Conservation (phyloP, 2,888 invertebrate genomes). For the Panzeria rudis region DNA sequence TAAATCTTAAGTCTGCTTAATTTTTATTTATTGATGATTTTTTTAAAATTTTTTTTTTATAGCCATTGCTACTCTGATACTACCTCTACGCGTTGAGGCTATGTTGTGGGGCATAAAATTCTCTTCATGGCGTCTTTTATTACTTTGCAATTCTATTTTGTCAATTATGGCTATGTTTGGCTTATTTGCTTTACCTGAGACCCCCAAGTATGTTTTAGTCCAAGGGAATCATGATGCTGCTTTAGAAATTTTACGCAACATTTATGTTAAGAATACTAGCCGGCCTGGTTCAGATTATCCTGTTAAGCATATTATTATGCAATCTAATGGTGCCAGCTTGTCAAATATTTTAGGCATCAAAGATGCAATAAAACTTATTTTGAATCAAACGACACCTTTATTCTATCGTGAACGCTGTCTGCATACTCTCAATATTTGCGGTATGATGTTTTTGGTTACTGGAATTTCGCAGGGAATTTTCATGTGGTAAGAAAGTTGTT, state of each 20-base stretch:
- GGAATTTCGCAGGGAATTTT: constrained; percentile 81
- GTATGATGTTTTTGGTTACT: constrained; percentile 78
- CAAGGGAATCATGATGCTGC: constrained; percentile 86
- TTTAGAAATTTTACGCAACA: constrained; percentile 85
- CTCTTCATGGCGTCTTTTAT: constrained; percentile 90
- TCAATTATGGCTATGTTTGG: constrained; percentile 86
- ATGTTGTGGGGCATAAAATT: constrained; percentile 85
- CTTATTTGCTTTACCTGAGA: constrained; percentile 88
- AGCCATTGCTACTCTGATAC: constrained; percentile 88
- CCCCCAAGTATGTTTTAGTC: constrained; percentile 90
- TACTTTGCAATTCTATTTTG: constrained; percentile 87
- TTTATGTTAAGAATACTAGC: constrained; percentile 86
- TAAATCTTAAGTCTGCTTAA: not conserved
- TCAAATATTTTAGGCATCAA: constrained; percentile 76
- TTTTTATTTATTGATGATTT: not conserved
- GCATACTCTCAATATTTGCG: constrained; percentile 80
- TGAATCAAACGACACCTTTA: constrained; percentile 81
- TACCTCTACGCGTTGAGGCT: constrained; percentile 86
- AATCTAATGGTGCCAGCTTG: constrained; percentile 78
- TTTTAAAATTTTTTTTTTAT: constrained; percentile 74
- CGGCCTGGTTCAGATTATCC: constrained; percentile 84
- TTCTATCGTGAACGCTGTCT: constrained; percentile 77
- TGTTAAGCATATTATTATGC: constrained; percentile 81
- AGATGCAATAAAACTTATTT: constrained; percentile 79
- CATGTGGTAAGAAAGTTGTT: constrained; percentile 78